A percentile compares a stretch with the other conserved stretches of the same genome.
Evolutionary conservation across 2,888 invertebrate genomes (phyloP).

Genomic region (Eilema griseolum): DNA sequence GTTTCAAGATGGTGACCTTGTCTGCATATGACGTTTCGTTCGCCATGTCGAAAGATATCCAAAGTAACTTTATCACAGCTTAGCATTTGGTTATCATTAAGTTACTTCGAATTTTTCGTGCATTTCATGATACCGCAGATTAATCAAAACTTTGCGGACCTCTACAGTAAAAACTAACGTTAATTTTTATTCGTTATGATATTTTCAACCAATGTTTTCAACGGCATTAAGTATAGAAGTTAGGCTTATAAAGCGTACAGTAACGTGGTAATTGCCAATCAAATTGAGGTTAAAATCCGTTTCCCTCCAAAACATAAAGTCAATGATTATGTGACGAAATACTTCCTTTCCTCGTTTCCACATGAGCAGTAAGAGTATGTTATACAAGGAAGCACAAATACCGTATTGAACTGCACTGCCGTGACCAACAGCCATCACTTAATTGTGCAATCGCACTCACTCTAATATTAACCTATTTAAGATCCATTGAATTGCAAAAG

Average conservation of each 20-base stretch:
- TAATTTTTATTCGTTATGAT: not conserved
- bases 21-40: too few relatives aligned
- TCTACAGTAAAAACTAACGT: too few relatives aligned
- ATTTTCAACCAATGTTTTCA: not conserved
- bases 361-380: constrained; percentile 49
- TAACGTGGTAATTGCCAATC: not conserved
- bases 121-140: too few relatives aligned
- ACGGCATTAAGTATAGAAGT: too few relatives aligned
- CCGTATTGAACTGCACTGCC: constrained; percentile 46
- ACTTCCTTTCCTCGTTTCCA: constrained; percentile 44
- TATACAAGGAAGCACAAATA: constrained; percentile 50
- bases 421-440: constrained; percentile 44
- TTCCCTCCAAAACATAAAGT: not conserved
- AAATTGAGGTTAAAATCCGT: not conserved
- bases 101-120: too few relatives aligned
- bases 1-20: too few relatives aligned
- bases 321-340: constrained; percentile 34
- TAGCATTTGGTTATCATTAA: too few relatives aligned
- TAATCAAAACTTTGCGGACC: too few relatives aligned
- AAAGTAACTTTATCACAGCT: too few relatives aligned
- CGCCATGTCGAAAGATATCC: too few relatives aligned
- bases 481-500: constrained; percentile 43
- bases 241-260: not conserved
- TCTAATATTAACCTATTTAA: constrained; percentile 37
- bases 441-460: constrained; percentile 44